These are phyloP conservation scores for Orthosia incerta DNA, from an alignment of 2,888 invertebrate genomes.

Conservation along the genomic window DNA sequence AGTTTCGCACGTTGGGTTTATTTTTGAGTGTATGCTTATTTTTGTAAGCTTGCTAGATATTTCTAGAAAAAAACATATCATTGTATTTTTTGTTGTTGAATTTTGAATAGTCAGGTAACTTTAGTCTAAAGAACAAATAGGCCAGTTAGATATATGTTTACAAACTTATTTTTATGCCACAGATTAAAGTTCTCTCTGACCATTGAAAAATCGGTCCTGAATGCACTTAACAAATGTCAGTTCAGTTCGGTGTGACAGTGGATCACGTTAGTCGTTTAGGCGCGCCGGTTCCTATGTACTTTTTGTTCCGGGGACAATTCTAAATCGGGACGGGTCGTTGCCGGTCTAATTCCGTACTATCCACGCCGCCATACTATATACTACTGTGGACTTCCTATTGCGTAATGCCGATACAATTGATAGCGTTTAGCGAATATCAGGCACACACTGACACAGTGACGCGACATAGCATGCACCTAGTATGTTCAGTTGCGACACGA, in stretches of 20 bases:
- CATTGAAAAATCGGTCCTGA: too few relatives aligned
- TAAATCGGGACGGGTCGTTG: slow-evolving; percentile 85
- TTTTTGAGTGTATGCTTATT: background rate
- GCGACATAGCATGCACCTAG: slow-evolving; percentile 46
- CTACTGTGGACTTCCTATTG: slow-evolving; percentile 83
- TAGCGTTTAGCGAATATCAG: slow-evolving; percentile 58
- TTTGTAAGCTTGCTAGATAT: background rate
- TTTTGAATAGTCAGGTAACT: too few relatives aligned
- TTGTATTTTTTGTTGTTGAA: background rate
- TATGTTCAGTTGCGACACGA: slow-evolving; percentile 36
- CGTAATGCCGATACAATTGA: slow-evolving; percentile 82
- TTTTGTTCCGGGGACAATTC: slow-evolving; percentile 87
- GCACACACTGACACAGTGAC: slow-evolving; percentile 53
- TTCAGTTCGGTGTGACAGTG: slow-evolving; percentile 66
- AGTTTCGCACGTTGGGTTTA: background rate
- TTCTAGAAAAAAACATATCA: background rate
- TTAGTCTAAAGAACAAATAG: too few relatives aligned
- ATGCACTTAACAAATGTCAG: background rate
- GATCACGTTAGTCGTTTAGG: slow-evolving; percentile 76
- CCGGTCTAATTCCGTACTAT: slow-evolving; percentile 83
- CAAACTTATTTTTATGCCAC: too few relatives aligned
- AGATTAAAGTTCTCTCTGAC: too few relatives aligned
- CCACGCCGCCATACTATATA: slow-evolving; percentile 68
- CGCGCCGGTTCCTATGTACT: slow-evolving; percentile 82
- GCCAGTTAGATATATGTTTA: too few relatives aligned